Percentiles rank a stretch among this genome's conserved stretches.
Conservation (phyloP, 2,888 invertebrate species). For the Lucinisca nassula region DNA sequence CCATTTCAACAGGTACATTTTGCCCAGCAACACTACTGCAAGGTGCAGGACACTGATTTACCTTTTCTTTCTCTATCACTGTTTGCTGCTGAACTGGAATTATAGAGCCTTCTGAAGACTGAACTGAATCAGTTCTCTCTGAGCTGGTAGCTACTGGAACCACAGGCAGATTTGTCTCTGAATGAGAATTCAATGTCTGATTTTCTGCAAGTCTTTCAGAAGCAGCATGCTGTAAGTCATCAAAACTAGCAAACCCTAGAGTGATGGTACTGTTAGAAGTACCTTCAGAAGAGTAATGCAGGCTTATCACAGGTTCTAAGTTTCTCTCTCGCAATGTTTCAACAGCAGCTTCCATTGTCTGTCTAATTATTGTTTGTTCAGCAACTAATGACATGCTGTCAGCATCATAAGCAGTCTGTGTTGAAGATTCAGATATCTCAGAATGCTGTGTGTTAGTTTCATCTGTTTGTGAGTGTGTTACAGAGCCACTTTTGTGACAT, state of each 20-base stretch:
- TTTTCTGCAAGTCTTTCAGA: background rate
- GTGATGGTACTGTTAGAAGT: slow-evolving; percentile 90
- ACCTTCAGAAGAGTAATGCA: slow-evolving; percentile 91
- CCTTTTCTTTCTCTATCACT: background rate
- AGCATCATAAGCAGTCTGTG: background rate
- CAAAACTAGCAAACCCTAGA: slow-evolving; percentile 80
- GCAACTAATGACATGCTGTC: background rate
- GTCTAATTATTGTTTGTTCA: slow-evolving; percentile 11
- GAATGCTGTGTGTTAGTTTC: background rate
- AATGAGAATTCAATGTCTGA: background rate
- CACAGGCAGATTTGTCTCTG: background rate
- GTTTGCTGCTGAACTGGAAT: background rate
- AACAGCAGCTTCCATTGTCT: slow-evolving; percentile 57
- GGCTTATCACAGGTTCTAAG: slow-evolving; percentile 90
- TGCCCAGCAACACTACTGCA: background rate
- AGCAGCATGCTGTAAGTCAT: slow-evolving; percentile 31
- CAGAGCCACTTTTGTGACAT: background rate
- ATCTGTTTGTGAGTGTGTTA: background rate
- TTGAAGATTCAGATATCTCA: background rate
- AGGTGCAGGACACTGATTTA: background rate
- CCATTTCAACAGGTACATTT: no score
- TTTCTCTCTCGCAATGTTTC: slow-evolving; percentile 71
- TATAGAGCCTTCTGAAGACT: background rate
- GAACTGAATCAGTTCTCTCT: background rate
- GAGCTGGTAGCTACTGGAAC: background rate